A percentile compares a stretch with the other conserved stretches of the same genome.
Evolutionary conservation across 2,797 vertebrate species (phyloP).

Genomic region (Lithobates sylvaticus): DNA sequence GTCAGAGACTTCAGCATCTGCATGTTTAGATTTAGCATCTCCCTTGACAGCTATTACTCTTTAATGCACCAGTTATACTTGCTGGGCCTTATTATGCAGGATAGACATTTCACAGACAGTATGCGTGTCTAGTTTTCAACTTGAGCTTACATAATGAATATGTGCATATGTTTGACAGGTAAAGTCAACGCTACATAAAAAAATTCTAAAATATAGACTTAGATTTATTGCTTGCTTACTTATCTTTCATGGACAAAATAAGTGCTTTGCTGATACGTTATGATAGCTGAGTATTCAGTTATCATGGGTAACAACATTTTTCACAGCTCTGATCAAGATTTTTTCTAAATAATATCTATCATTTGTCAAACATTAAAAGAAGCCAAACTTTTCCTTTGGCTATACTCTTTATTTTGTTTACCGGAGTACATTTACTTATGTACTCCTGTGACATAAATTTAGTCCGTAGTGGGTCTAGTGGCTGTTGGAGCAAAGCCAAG

Average conservation of each 20-base stretch:
- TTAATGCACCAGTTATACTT: conserved; percentile 72
- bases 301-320: no score
- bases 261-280: no score
- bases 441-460: no score
- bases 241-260: neutral
- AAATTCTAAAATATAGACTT: neutral
- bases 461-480: no score
- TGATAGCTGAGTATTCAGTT: no score
- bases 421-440: no score
- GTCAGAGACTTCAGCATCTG: conserved; percentile 67
- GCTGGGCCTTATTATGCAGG: conserved; percentile 67
- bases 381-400: no score
- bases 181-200: neutral
- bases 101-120: conserved; percentile 60
- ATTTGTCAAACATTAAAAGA: no score
- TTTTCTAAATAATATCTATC: no score
- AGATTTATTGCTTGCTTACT: neutral
- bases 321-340: no score
- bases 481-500: no score
- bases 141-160: neutral
- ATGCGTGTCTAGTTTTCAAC: neutral
- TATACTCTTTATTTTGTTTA: no score
- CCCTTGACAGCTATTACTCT: conserved; percentile 69
- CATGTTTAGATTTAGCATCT: conserved; percentile 69
- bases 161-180: neutral